A percentile compares a stretch with the other conserved stretches of the same genome.
These are phyloP conservation scores for Cottoperca gobio DNA, from an alignment of 2,797 vertebrate species.

Conservation along the genomic window DNA sequence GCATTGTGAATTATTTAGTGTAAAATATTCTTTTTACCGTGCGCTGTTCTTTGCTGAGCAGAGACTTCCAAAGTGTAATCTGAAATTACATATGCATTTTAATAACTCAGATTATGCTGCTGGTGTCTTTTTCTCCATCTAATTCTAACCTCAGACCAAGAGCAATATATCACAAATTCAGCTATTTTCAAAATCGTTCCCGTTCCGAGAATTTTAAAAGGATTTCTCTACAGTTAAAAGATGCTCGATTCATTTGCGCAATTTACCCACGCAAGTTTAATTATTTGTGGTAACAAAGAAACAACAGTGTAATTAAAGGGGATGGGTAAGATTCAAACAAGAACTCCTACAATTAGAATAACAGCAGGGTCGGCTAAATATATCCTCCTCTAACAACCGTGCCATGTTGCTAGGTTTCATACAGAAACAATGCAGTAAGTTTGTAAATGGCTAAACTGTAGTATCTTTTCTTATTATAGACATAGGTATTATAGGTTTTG, in stretches of 20 bases:
- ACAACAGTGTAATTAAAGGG: constrained; percentile 74
- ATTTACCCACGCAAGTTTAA: constrained; percentile 46
- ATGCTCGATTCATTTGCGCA: constrained; percentile 51
- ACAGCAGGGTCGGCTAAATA: constrained; percentile 76
- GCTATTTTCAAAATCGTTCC: background rate
- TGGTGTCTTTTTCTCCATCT: constrained; percentile 16
- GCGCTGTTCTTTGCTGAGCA: constrained; percentile 22
- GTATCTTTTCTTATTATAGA: constrained; percentile 14
- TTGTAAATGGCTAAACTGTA: constrained; percentile 45
- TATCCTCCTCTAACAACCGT: constrained; percentile 60
- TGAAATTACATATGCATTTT: constrained; percentile 45
- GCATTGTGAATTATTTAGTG: constrained; percentile 18
- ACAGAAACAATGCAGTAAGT: constrained; percentile 61
- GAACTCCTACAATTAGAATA: constrained; percentile 78
- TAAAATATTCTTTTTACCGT: constrained; percentile 15
- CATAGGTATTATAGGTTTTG: background rate
- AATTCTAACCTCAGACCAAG: constrained; percentile 34
- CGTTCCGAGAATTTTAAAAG: background rate
- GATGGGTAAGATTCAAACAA: constrained; percentile 66
- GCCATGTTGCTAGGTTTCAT: constrained; percentile 68
- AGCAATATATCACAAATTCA: constrained; percentile 4
- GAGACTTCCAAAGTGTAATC: constrained; percentile 18
- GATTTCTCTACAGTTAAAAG: constrained; percentile 24
- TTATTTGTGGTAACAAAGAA: constrained; percentile 67
- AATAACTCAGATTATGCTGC: constrained; percentile 35